These are phyloP conservation scores for Reticulitermes speratus DNA, from an alignment of 1,140 invertebrate genomes.

Conservation along the genomic window DNA sequence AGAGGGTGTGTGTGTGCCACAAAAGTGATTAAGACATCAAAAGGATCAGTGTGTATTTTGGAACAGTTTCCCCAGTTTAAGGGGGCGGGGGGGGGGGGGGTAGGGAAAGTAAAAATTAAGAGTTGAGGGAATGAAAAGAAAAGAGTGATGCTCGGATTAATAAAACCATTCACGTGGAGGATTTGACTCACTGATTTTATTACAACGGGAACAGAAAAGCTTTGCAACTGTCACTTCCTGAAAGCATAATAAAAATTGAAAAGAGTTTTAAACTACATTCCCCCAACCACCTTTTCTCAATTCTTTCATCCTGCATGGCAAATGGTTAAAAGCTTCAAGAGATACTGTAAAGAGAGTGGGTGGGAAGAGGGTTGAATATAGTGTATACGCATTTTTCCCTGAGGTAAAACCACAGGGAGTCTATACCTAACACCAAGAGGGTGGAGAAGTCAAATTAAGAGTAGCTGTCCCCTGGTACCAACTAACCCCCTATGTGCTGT, in stretches of 20 bases:
- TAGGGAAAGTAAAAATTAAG: background rate
- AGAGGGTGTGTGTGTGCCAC: background rate
- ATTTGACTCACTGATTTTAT: slow-evolving; percentile 5
- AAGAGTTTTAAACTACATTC: background rate
- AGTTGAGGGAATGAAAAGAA: background rate
- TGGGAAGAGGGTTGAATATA: background rate
- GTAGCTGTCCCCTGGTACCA: slow-evolving; percentile 12
- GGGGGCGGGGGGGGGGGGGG: background rate
- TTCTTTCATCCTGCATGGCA: slow-evolving; percentile 2
- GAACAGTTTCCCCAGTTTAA: background rate
- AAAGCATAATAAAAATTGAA: slow-evolving; percentile 10
- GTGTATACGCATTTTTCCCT: slow-evolving; percentile 8
- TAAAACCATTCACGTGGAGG: slow-evolving; percentile 18
- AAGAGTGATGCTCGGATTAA: background rate
- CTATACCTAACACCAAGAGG: background rate
- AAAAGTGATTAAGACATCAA: slow-evolving; percentile 19
- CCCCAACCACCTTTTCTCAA: background rate
- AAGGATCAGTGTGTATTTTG: slow-evolving; percentile 12
- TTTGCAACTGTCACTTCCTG: background rate
- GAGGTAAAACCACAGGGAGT: background rate
- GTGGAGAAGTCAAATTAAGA: slow-evolving; percentile 14
- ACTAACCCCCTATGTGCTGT: background rate
- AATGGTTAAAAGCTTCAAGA: slow-evolving; percentile 5
- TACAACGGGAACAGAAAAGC: slow-evolving; percentile 2
- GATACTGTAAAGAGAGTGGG: background rate